These are phyloP conservation scores for Lagopus muta DNA, from an alignment of 2,113 vertebrate genomes.

Conservation along the genomic window DNA sequence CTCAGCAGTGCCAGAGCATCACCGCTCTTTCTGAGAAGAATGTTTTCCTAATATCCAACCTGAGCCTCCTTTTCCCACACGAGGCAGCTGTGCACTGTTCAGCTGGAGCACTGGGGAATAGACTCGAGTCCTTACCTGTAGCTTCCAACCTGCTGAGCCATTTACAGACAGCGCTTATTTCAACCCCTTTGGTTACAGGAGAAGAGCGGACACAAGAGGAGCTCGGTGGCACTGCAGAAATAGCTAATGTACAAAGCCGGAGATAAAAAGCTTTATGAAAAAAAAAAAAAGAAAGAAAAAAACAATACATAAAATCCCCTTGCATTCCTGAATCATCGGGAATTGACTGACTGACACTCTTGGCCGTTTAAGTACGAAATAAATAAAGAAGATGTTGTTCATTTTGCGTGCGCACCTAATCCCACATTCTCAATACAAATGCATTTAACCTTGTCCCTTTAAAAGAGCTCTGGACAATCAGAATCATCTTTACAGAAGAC, in stretches of 20 bases:
- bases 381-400: conserved; percentile 61
- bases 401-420: conserved; percentile 59
- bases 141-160: not conserved
- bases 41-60: no score
- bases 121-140: conserved; percentile 8
- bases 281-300: not conserved
- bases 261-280: conserved; percentile 56
- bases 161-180: not conserved
- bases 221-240: not conserved
- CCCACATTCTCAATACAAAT: conserved; percentile 67
- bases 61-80: not conserved
- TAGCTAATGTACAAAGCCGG: conserved; percentile 22
- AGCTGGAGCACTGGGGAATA: not conserved
- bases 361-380: conserved; percentile 60
- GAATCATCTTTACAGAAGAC: conserved; percentile 74
- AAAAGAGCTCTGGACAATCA: conserved; percentile 69
- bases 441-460: conserved; percentile 71
- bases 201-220: not conserved
- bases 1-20: no score
- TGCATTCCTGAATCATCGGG: conserved; percentile 21
- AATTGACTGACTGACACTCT: conserved; percentile 56
- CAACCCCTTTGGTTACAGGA: not conserved
- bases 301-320: conserved; percentile 51
- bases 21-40: no score
- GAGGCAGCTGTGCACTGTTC: not conserved